Conservation (phyloP, 2,113 vertebrate genomes). For the Aspiorhynchus laticeps region DNA sequence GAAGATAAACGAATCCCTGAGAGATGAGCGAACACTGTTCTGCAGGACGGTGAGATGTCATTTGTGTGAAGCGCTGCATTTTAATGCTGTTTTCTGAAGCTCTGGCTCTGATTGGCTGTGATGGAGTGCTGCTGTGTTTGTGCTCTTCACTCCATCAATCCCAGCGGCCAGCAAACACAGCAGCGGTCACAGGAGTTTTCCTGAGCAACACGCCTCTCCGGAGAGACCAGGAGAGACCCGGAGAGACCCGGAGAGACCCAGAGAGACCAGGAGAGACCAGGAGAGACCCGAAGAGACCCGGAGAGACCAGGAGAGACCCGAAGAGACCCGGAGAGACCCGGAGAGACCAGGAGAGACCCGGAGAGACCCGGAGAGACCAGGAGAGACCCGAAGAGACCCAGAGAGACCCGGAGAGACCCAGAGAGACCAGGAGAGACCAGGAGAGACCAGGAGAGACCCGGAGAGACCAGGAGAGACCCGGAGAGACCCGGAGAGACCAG, state of each 20-base stretch:
- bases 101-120: neutral
- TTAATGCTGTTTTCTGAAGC: neutral
- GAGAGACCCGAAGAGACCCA: no score
- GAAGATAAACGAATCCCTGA: neutral
- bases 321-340: no score
- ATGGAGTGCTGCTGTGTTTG: neutral
- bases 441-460: no score
- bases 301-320: neutral
- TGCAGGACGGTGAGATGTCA: neutral
- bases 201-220: neutral
- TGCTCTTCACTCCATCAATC: neutral
- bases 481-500: no score
- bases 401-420: no score
- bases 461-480: no score
- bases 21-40: neutral
- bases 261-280: no score
- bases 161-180: neutral
- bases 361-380: no score
- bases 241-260: no score
- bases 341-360: no score
- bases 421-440: no score
- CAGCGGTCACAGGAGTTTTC: neutral
- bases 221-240: neutral
- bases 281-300: neutral
- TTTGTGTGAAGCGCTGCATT: neutral